phyloP scores from a whole-genome alignment of 2,888 invertebrate species.

The Chrysolina haemoptera region DNA sequence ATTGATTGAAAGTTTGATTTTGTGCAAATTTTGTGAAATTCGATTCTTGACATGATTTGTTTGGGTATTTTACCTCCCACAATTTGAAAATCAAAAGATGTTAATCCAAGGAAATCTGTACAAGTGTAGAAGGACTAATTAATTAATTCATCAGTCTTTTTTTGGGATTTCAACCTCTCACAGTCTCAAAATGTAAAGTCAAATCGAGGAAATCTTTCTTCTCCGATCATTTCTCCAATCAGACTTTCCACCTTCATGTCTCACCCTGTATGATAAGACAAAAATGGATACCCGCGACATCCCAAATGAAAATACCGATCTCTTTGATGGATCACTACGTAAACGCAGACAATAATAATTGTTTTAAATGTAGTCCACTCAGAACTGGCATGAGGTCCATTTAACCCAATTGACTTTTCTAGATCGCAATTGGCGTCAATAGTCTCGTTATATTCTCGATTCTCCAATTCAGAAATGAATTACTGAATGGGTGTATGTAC shows the following conservation, averaged over 20 bases:
- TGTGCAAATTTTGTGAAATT: too few relatives aligned
- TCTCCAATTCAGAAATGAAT: conserved; percentile 6
- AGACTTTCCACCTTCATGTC: background rate
- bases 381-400: conserved; percentile 34
- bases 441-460: conserved; percentile 20
- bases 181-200: too few relatives aligned
- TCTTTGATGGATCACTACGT: conserved; percentile 6
- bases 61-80: too few relatives aligned
- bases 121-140: too few relatives aligned
- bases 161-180: too few relatives aligned
- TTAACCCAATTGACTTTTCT: conserved; percentile 47
- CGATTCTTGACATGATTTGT: too few relatives aligned
- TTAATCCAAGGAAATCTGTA: too few relatives aligned
- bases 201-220: too few relatives aligned
- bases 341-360: conserved; percentile 27
- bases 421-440: conserved; percentile 24
- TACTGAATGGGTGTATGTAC: conserved; percentile 14
- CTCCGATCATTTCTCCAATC: too few relatives aligned
- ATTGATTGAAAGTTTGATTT: too few relatives aligned
- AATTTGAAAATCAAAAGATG: too few relatives aligned
- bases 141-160: too few relatives aligned
- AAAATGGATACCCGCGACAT: background rate
- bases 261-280: background rate
- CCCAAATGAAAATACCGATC: background rate
- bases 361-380: conserved; percentile 36